These are phyloP conservation scores for Bergia puertoricense DNA, from an alignment of 92 coral and sea anemone species.

Conservation along the genomic window DNA sequence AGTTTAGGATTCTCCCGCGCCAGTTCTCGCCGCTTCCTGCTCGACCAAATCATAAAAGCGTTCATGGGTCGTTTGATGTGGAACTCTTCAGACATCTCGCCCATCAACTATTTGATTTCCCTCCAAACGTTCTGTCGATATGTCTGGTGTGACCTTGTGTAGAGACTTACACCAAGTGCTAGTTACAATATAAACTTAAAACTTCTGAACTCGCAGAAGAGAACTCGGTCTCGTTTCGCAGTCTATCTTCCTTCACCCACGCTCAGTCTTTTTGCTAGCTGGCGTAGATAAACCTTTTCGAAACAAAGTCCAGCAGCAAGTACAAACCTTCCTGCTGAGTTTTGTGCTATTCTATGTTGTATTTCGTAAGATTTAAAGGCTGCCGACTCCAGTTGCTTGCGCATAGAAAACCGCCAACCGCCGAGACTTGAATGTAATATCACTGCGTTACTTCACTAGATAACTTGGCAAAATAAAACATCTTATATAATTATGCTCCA, in stretches of 20 bases:
- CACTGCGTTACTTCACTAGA: slow-evolving; percentile 16
- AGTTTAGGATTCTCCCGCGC: slow-evolving; percentile 81
- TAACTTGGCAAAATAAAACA: slow-evolving; percentile 37
- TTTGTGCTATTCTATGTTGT: background rate
- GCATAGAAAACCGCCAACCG: slow-evolving; percentile 20
- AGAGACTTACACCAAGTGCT: too few relatives aligned
- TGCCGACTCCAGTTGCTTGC: slow-evolving; percentile 33
- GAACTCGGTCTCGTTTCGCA: background rate
- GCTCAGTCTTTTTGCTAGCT: background rate
- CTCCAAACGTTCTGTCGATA: background rate
- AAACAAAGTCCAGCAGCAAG: slow-evolving; percentile 2
- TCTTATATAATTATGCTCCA: slow-evolving; percentile 45
- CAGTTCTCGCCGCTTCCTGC: slow-evolving; percentile 77
- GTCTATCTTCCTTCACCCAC: background rate
- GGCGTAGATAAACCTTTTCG: slow-evolving; percentile 20
- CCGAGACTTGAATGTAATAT: slow-evolving; percentile 6
- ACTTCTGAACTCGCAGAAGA: too few relatives aligned
- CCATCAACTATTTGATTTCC: too few relatives aligned
- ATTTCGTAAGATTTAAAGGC: background rate
- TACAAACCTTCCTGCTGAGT: slow-evolving; percentile 24
- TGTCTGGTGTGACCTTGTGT: too few relatives aligned
- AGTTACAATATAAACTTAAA: too few relatives aligned
- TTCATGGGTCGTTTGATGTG: slow-evolving; percentile 89
- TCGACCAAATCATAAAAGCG: slow-evolving; percentile 92
- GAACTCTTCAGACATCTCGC: slow-evolving; percentile 40